Base-by-base conservation (phyloP, 2,888 invertebrate genomes). In the Lasioglossum figueresi region DNA sequence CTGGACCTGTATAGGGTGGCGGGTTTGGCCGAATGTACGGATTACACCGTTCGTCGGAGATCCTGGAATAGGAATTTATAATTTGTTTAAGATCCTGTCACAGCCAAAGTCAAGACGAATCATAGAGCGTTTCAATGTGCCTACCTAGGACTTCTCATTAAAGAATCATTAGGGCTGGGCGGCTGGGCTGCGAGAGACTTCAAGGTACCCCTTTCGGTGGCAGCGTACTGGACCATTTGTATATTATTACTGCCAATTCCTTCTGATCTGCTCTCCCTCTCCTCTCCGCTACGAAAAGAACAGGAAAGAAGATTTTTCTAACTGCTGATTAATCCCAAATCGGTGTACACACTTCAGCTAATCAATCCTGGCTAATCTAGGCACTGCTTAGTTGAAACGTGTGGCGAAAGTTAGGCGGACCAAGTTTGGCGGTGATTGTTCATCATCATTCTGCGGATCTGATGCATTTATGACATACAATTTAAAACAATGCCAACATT, bases 151-250 rank as follows among this genome's bases (percentile, higher is more conserved):
- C 94, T 94, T 72, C 90, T 93, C 19, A 91, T 86, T 77, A 94
- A 88, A 48, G 94, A 94, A 77, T 94, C 93, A 79, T 86, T 93
- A 14, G 93, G 93, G 71, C 93, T 94, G 52, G 94, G 88, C 87
- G 93, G 95, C 94, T 79, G 96, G 92, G 92, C 95, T 71, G 96
- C 96, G 16, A 97, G 94, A 79, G 96, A 96, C 86, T 96, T 96
- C 23, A 97, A 93, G 12, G 96, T 96, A 75, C 96, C 96, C 37
- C 96, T 96, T 12, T 96, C 96, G 83, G 96, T 95, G 84, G 96
- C 95, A 27, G 96, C 96, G 91, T 96, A 96, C 91, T 97, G 96
- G 6, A 96, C 96, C 96, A 96, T 96, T 95, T 96, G 96, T 48
- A 96, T 96, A 14, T 89, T 90, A 82, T 94, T 94, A 82, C 92